A percentile compares a stretch with the other conserved stretches of the same genome.
phyloP scores from a whole-genome alignment of 2,888 invertebrate genomes.

The Adineta ricciae region DNA sequence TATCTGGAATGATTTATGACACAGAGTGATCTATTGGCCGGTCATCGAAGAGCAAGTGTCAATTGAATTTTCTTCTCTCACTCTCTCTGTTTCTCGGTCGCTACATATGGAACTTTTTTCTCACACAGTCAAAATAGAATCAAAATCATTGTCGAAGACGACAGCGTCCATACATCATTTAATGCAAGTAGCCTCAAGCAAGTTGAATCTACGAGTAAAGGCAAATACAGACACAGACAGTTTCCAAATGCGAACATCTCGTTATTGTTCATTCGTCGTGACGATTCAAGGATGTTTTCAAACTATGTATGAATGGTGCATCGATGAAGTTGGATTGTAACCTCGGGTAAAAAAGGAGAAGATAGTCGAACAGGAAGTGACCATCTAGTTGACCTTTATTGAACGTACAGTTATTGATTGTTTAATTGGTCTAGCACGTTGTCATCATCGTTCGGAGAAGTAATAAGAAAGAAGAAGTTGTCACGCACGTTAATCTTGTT shows the following conservation, averaged over 20 bases:
- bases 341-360: not conserved
- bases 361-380: not conserved
- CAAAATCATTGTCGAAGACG: not conserved
- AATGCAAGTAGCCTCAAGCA: not conserved
- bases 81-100: not conserved
- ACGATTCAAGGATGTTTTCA: not conserved
- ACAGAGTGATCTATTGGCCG: not conserved
- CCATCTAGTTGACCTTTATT: not conserved
- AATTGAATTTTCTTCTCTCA: not conserved
- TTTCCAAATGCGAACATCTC: not conserved
- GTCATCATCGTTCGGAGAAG: not conserved
- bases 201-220: not conserved
- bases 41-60: not conserved
- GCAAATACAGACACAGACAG: not conserved
- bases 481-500: not conserved
- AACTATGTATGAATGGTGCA: not conserved
- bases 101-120: not conserved
- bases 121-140: not conserved
- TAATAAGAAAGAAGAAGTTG: not conserved
- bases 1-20: not conserved
- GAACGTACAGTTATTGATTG: not conserved
- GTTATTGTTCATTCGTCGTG: not conserved
- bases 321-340: not conserved
- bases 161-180: not conserved
- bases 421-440: not conserved